Percentiles rank a stretch among this genome's conserved stretches.
phyloP scores from a whole-genome alignment of 2,113 vertebrate species.

The Lipophrys pholis region DNA sequence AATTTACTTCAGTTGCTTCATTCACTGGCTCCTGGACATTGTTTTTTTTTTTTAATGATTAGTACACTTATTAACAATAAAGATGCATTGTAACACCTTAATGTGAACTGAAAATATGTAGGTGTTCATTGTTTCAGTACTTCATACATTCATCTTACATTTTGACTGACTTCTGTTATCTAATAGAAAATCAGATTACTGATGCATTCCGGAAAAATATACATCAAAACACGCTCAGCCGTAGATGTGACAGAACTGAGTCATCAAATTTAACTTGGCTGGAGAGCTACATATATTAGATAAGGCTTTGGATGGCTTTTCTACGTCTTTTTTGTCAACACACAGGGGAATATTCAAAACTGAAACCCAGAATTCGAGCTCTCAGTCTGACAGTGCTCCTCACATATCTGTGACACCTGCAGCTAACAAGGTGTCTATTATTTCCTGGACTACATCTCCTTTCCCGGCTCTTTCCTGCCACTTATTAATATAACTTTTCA shows the following conservation, averaged over 20 bases:
- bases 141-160: background rate
- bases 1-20: too few species aligned
- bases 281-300: conserved; percentile 53
- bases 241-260: conserved; percentile 67
- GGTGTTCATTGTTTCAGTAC: too few species aligned
- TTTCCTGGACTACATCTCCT: conserved; percentile 58
- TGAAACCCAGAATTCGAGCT: conserved; percentile 38
- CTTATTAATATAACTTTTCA: conserved; percentile 56
- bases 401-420: conserved; percentile 68
- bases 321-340: conserved; percentile 50
- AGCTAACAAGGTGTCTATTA: conserved; percentile 73
- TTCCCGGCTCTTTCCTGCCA: conserved; percentile 30
- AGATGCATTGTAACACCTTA: too few species aligned
- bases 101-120: too few species aligned
- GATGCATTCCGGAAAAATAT: conserved; percentile 45
- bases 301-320: conserved; percentile 46
- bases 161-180: conserved; percentile 29
- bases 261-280: conserved; percentile 60
- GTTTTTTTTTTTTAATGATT: too few species aligned
- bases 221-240: conserved; percentile 61
- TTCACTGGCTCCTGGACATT: too few species aligned
- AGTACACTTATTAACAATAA: too few species aligned
- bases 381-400: conserved; percentile 41
- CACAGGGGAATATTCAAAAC: conserved; percentile 47
- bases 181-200: background rate